Conservation (phyloP, 1,140 invertebrate genomes). For the Drosophila auraria region DNA sequence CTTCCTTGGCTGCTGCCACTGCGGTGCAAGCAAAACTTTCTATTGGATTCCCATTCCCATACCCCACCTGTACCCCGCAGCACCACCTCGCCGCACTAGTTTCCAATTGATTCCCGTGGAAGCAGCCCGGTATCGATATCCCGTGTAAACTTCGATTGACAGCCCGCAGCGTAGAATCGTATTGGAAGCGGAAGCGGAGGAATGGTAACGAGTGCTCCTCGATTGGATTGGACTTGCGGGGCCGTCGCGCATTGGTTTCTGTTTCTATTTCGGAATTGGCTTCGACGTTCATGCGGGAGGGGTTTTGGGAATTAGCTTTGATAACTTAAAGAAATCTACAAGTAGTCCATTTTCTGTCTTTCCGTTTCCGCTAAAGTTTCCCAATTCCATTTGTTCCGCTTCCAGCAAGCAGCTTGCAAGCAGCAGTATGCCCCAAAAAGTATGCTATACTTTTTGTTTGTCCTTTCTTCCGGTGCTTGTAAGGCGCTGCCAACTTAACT, state of each 20-base stretch:
- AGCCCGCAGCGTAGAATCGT: conserved; percentile 49
- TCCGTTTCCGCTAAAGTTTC: too few relatives aligned
- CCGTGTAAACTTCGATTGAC: conserved; percentile 68
- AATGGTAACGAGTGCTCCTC: conserved; percentile 24
- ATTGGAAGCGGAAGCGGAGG: conserved; percentile 13
- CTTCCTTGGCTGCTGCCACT: conserved; percentile 28
- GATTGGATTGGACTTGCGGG: conserved; percentile 34
- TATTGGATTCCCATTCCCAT: conserved; percentile 49
- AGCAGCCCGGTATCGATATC: conserved; percentile 46
- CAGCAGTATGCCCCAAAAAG: conserved; percentile 10
- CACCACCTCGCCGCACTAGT: conserved; percentile 9
- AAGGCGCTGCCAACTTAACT: too few relatives aligned
- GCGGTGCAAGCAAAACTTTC: conserved; percentile 64
- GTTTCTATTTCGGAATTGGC: conserved; percentile 12
- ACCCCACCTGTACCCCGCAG: conserved; percentile 7
- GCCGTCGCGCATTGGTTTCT: conserved; percentile 24
- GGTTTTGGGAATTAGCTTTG: neutral
- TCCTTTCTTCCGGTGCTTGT: too few relatives aligned
- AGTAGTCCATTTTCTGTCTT: too few relatives aligned
- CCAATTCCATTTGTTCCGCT: neutral
- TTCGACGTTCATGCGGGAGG: conserved; percentile 6
- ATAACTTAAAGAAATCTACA: neutral
- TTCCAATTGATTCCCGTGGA: conserved; percentile 42
- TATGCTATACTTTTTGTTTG: conserved; percentile 7
- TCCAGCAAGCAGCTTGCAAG: too few relatives aligned